phyloP scores from a whole-genome alignment of 2,113 vertebrate genomes.

The Hiodon tergisus region DNA sequence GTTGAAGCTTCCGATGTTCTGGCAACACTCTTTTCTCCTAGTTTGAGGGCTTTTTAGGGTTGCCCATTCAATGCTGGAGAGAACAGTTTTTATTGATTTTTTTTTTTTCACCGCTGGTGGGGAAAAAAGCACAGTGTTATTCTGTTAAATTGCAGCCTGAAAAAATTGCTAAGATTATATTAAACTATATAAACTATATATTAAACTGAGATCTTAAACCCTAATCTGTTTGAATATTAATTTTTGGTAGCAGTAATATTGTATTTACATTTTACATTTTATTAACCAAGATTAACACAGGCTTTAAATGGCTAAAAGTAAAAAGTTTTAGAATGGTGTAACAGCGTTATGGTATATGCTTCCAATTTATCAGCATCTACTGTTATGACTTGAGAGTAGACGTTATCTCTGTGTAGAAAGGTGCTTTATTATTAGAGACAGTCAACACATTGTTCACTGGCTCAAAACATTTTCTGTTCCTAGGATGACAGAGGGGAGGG shows the following conservation, averaged over 20 bases:
- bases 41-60: slow-evolving; percentile 21
- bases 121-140: slow-evolving; percentile 11
- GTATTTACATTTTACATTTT: too few relatives aligned
- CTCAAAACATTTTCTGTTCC: too few relatives aligned
- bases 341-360: too few relatives aligned
- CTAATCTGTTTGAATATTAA: neutral
- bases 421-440: too few relatives aligned
- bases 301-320: too few relatives aligned
- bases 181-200: neutral
- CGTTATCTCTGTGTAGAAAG: too few relatives aligned
- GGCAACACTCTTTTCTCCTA: slow-evolving; percentile 25
- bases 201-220: neutral
- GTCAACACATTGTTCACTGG: too few relatives aligned
- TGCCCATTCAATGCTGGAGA: slow-evolving; percentile 7
- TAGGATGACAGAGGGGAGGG: too few relatives aligned
- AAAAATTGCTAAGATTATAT: neutral
- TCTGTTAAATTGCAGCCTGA: neutral
- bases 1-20: slow-evolving; percentile 24
- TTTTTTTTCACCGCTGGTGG: neutral
- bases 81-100: neutral
- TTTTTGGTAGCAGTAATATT: neutral
- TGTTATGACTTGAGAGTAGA: too few relatives aligned
- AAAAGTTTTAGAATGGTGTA: too few relatives aligned
- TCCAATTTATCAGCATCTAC: too few relatives aligned
- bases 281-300: too few relatives aligned